Evolutionary conservation across 2,888 invertebrate species (phyloP), one percentile per base, ranked within the genome.

Genomic region (Carabus problematicus): DNA sequence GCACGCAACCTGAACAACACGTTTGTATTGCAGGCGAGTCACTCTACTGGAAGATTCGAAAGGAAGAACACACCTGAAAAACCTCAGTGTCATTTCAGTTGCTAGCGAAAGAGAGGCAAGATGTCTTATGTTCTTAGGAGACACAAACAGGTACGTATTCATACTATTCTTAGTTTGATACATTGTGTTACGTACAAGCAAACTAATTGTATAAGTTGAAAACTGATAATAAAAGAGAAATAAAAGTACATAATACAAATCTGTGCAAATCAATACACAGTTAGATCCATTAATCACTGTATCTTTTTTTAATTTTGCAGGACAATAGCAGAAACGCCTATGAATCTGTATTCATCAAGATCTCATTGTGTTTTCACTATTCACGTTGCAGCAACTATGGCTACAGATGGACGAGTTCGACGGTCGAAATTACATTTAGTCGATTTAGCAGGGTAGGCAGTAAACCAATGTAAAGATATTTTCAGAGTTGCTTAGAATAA

Each of bases 311-410:
- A 19, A 14, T 47, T 58, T 64, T 75, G 76, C 72, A 85, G 85
- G 70, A 82, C 82, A 1, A 83, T 83, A 29, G 82, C 84, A 1
- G 85, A 85, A 72, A 86, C 86, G 0, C 84, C 84, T n/a, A 81
- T 85, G 81, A 86, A 86, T 75, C 82, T 82, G 52, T 81, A 79
- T 69, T 86, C 85, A 0, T 85, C 85, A 3, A 80, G 86, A 74
- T 85, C 85, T 0, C 86, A 86, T 72, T 85, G 85, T 72, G 83
- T 86, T 71, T 85, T 86, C 74, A 86, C 85, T n/a, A 80, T 85
- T 54, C 80, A 84, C 67, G 73, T 86, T 2, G 79, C 81, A 3
- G 77, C 79, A 29, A 80, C 79, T 59, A 78, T 78, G 68, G 74
- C 78, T 8, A 76, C 76, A 6, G 75, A 78, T 12, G 77, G 81